Percentiles rank a stretch among this genome's conserved stretches.
Evolutionary conservation across 2,888 invertebrate species (phyloP).

Genomic region (Pocota personata): DNA sequence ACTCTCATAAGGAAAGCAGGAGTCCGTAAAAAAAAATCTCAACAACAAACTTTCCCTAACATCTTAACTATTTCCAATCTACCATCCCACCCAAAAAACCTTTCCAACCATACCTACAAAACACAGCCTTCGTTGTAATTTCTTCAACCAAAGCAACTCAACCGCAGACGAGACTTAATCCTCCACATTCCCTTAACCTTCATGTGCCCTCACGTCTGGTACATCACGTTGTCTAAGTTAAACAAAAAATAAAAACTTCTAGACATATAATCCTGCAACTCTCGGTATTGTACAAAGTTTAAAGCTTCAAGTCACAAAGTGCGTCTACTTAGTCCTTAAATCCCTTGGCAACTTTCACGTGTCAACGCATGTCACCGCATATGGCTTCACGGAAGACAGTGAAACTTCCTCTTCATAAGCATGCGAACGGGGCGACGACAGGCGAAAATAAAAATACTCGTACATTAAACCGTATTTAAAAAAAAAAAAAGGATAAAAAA

Average conservation of each 20-base stretch:
- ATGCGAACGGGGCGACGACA: neutral
- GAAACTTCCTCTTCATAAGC: slow-evolving; percentile 11
- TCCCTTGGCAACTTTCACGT: slow-evolving; percentile 63
- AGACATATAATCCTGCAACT: slow-evolving; percentile 48
- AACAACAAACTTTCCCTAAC: neutral
- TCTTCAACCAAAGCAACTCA: neutral
- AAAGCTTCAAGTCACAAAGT: slow-evolving; percentile 61
- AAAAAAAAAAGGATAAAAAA: neutral
- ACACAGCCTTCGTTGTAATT: neutral
- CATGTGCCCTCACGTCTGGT: slow-evolving; percentile 32
- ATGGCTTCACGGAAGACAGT: slow-evolving; percentile 47
- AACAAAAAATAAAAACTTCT: neutral
- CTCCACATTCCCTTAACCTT: slow-evolving; percentile 50
- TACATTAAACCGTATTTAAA: slow-evolving; percentile 50
- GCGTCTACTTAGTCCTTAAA: slow-evolving; percentile 58
- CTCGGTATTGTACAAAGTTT: slow-evolving; percentile 44
- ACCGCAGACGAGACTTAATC: slow-evolving; percentile 57
- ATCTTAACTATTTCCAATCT: neutral
- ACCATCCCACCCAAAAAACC: neutral
- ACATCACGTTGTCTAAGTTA: neutral
- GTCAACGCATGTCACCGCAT: slow-evolving; percentile 66
- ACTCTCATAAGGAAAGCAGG: neutral
- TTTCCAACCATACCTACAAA: neutral
- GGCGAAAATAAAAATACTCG: slow-evolving; percentile 42
- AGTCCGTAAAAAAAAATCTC: neutral